phyloP scores from a whole-genome alignment of 1,140 invertebrate genomes.

The Callitettix versicolor region DNA sequence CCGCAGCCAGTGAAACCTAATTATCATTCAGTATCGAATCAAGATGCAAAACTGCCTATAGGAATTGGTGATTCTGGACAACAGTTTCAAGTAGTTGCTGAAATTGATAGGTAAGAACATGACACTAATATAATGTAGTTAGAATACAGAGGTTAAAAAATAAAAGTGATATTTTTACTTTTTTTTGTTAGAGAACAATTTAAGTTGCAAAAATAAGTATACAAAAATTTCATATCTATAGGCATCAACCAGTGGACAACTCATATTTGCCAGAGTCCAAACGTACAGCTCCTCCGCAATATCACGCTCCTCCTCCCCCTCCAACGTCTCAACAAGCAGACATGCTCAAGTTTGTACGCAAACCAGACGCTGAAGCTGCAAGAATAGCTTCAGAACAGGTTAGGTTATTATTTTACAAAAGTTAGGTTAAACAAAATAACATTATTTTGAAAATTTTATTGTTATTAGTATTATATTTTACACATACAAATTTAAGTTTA shows the following conservation, averaged over 20 bases:
- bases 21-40: neutral
- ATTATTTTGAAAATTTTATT: too few species aligned
- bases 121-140: too few species aligned
- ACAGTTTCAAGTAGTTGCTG: constrained; percentile 13
- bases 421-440: neutral
- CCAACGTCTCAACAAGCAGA: constrained; percentile 16
- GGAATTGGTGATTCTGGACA: constrained; percentile 4
- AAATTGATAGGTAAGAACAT: constrained; percentile 9
- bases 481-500: too few species aligned
- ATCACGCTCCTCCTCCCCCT: constrained; percentile 12
- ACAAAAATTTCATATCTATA: too few species aligned
- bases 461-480: too few species aligned
- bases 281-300: constrained; percentile 11
- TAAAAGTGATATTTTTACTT: too few species aligned
- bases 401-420: neutral
- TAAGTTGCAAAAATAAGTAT: too few species aligned
- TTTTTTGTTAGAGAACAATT: too few species aligned
- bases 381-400: constrained; percentile 27
- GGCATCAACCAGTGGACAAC: constrained; percentile 6
- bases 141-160: too few species aligned
- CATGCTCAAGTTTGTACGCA: constrained; percentile 29
- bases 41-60: neutral
- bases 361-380: constrained; percentile 25
- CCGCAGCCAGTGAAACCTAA: neutral
- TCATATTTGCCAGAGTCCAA: neutral